Base-by-base conservation (phyloP, 2,888 invertebrate species). In the Drosophila infuscata region DNA sequence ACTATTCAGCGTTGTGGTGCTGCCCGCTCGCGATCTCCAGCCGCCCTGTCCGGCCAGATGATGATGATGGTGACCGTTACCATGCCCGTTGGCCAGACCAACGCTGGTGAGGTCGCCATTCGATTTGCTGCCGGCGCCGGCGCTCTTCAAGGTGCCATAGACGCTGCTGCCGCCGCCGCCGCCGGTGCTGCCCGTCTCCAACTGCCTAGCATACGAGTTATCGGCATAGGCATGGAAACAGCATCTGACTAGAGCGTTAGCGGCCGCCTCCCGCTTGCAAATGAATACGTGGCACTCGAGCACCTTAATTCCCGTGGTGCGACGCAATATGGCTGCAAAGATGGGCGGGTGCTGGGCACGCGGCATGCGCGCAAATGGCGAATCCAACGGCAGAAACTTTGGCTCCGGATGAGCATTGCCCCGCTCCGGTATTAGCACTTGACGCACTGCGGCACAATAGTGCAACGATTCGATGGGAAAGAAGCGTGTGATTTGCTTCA, bases 261-360 rank as follows among this genome's bases (percentile, higher is more conserved):
- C 99, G 54, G 99, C 99, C 92, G 98, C 97, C 93, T 98, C 98
- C 68, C 98, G 96, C 88, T 98, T 98, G 94, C 99, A 98, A 91
- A 99, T 98, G 94, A 99, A 99, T 77, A 99, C 98, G 94, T 99
- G 99, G 94, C 99, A 99, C 94, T 99, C 99, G 76, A 99, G 95
- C 66, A 99, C 99, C 94, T 99, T 99, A 87, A 99, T 99, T 62
- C 99, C 99, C 58, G 97, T 97, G 54, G 99, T 99, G 80, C 99
- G 95, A 57, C 99, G 95, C 85, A 99, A 94, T 75, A 99, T 99
- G 87, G 99, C 99, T 49, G 99, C 99, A 93, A 99, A 98, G 74
- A 99, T 95, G 35, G 99, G 99, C 67, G 99, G 99, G 93, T 99
- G 99, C 79, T 97, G 96, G 65, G 97, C 96, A 82, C 98, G 97